A percentile compares a stretch with the other conserved stretches of the same genome.
These are phyloP conservation scores for Thelaira solivaga DNA, from an alignment of 2,888 invertebrate species.

Conservation along the genomic window DNA sequence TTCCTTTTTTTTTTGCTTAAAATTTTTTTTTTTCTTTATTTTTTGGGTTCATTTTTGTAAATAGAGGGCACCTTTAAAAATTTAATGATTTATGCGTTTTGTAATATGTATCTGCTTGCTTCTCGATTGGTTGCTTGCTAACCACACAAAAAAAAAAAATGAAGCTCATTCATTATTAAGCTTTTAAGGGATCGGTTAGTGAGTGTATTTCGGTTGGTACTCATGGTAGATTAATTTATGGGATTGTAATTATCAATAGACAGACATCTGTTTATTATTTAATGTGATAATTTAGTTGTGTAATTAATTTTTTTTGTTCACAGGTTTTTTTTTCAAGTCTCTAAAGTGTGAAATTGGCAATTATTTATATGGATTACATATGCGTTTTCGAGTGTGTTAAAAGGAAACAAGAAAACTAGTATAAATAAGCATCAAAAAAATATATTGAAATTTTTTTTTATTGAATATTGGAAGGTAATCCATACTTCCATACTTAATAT, in stretches of 20 bases:
- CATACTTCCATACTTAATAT: too few relatives aligned
- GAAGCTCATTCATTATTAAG: conserved; percentile 13
- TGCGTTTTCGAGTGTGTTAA: neutral
- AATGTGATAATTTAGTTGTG: conserved; percentile 42
- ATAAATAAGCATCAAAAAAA: too few relatives aligned
- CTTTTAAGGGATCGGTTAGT: conserved; percentile 5
- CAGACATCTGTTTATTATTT: conserved; percentile 48
- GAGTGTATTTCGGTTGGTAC: neutral
- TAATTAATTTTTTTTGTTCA: conserved; percentile 22
- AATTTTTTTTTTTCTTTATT: too few relatives aligned
- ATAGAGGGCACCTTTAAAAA: conserved; percentile 30
- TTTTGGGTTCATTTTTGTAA: neutral
- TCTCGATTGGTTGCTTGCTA: conserved; percentile 26
- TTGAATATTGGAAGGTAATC: too few relatives aligned
- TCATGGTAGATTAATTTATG: conserved; percentile 24
- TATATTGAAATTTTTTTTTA: too few relatives aligned
- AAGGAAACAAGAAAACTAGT: neutral
- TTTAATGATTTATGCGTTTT: conserved; percentile 49
- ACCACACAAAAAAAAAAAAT: neutral
- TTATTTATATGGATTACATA: conserved; percentile 4
- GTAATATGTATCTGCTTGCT: neutral
- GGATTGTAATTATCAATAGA: conserved; percentile 39
- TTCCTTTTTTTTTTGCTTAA: neutral
- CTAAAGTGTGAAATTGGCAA: conserved; percentile 22
- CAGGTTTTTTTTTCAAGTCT: conserved; percentile 18